Percentiles rank a stretch among this genome's conserved stretches.
Conservation (phyloP, 2,888 invertebrate species). For the Microplitis manilae region DNA sequence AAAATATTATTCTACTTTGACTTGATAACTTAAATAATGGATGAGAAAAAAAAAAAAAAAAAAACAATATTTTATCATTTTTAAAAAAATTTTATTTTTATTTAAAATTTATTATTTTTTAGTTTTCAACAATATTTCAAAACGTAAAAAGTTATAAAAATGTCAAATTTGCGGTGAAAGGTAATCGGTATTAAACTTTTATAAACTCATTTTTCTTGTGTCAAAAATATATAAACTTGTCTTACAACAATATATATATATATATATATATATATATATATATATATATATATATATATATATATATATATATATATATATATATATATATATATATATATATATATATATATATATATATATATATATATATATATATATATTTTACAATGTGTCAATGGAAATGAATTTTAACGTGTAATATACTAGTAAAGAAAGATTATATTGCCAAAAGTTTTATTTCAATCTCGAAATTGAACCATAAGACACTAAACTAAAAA, state of each 20-base stretch:
- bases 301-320: conserved; percentile 7
- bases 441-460: conserved; percentile 24
- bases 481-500: conserved; percentile 13
- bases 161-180: not conserved
- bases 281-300: not conserved
- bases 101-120: not conserved
- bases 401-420: conserved; percentile 5
- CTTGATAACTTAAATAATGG: too few species aligned
- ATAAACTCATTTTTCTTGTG: conserved; percentile 10
- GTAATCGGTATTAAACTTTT: not conserved
- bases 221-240: conserved; percentile 1
- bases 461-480: conserved; percentile 30
- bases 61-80: too few species aligned
- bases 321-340: conserved; percentile 6
- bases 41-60: too few species aligned
- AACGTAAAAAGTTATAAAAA: not conserved
- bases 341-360: conserved; percentile 6
- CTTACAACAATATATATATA: conserved; percentile 2
- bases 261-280: conserved; percentile 3
- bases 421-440: not conserved
- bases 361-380: conserved; percentile 2
- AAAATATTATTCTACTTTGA: not conserved
- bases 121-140: not conserved
- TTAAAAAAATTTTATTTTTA: not conserved
- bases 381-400: conserved; percentile 6